Evolutionary conservation across 1,140 invertebrate genomes (phyloP), one percentile per base, ranked within the genome.

Genomic region (Fragariocoptes setiger): DNA sequence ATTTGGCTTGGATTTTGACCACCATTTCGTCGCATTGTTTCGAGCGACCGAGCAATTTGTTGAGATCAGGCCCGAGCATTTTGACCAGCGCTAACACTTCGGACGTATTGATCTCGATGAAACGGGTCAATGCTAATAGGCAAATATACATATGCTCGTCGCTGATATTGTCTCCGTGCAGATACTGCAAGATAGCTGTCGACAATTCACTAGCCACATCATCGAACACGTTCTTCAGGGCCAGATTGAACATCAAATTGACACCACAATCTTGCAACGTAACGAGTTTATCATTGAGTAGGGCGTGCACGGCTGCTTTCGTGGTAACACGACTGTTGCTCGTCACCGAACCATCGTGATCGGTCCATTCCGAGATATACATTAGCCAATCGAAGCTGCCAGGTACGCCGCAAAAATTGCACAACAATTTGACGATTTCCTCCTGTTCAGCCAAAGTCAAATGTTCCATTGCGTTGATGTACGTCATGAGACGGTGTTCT

Each of bases 181-280:
- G 71, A 59, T 71, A 82, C 62, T 86, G 79, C 17, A 85, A 65
- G 46, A 83, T 60, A n/a, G 79, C 79, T 72, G 83, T 80, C 14
- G 77, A 70, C 48, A 88, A 56, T 57, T 88, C 80, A 16, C 82
- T 76, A 21, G 79, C 78, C 14, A 83, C 72, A 53, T 88, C 80
- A 55, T 88, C 80, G 56, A 85, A 86, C 15, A 60, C 79, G 71
- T 88, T 80, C 72, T 85, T 86, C 64, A 74, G 74, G 48, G 76
- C 76, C 42, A 86, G 64, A 56, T 88, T 88, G 59, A 82, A 74
- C 43, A 86, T 70, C 39, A 88, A 71, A 43, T 77, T 76, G 3
- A 74, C 67, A 37, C 80, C 82, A 45, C 69, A 62, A 37, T 76
- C 71, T 55, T 77, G 72, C 43, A 83, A 58, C 16, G 52, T 47